Base-by-base conservation (phyloP, 2,113 vertebrate genomes). In the Melozone crissalis region DNA sequence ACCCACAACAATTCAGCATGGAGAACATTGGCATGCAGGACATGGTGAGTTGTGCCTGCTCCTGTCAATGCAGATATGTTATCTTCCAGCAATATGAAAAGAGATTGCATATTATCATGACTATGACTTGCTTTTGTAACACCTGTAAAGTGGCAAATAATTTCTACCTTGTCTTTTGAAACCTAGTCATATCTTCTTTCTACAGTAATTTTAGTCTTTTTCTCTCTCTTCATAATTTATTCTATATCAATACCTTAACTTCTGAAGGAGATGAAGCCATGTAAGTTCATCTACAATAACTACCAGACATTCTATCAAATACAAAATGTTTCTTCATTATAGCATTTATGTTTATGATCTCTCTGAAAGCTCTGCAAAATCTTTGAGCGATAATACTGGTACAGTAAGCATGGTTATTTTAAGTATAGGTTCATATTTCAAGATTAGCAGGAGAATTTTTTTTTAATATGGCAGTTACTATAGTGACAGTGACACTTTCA, bases 381-480 rank as follows among this genome's bases (percentile, higher is more conserved):
- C 90, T 37, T 90, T 76, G 58, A 16, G 12, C 84, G 57, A 66
- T 87, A 78, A 72, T 78, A 63, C 46, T 75, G 44, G 41, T 90
- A 76, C 83, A 89, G 76, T 71, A 86, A 89, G 68, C 16, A 35
- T 15, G 2, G 49, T 62, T 96, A 94, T 97, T 96, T 95, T 96
- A 79, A 69, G 90, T 81, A n/a, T 90, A 72, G 76, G 37, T 89
- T 96, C 88, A 72, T 89, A 94, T 94, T 91, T 94, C 86, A 88
- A 92, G 92, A 90, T 84, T 91, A 95, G 41, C 80, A 84, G 30
- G 58, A 61, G 58, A 71, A 1, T 81, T 97, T 88, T 89, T 89
- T 95, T 93, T 84, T 69, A 72, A 84, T 92, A 72, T 73, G 19
- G 69, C 62, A 89, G 95, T 96, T 96, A 95, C 94, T 96, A 97